Evolutionary conservation across 2,797 vertebrate species (phyloP), one percentile per base, ranked within the genome.

Genomic region (Lycodopsis pacificus): DNA sequence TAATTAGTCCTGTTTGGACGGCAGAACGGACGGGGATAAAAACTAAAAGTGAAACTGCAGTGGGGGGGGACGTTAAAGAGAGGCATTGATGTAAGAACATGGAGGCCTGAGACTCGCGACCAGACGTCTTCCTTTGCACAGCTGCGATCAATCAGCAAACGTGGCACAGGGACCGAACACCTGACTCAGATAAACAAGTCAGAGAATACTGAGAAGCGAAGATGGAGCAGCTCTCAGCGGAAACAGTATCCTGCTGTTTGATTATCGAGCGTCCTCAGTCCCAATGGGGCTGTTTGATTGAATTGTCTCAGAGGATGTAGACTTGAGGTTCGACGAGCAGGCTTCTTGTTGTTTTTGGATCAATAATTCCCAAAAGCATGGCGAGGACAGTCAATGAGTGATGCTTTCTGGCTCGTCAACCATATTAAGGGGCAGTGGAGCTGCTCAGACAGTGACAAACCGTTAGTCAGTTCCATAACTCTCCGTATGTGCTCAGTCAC

Each of bases 241-340:
- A 77, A 92, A 83, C 69, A 82, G 86, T 85, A 78, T 89, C 78
- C 44, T 36, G 34, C 67, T 76, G 76, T 80, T 88, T 92, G 84
- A 83, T 83, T 84, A 67, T 74, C 69, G 56, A 82, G 32, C 34
- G 63, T 71, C 61, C 32, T 44, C 61, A 65, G 63, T 78, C 76
- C 79, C 61, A 71, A 76, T 25, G 49, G 20, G 14, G 57, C 59
- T 11, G 48, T 75, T 69, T 53, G 53, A 49, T 7, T 69, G 12
- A 2, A 80, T 10, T 70, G 48, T 61, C 20, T 66, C 44, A 12
- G 11, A 57, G 3, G 53, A 63, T 38, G 20, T 4, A 19, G 27
- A 27, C 54, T 13, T 10, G n/a, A 46, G 44, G 9, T 65, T 27
- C 42, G 1, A 71, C 32, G 51, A 17, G 25, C 12, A 63, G 38